Evolutionary conservation across 2,113 vertebrate genomes (phyloP).

Genomic region (Eulemur rufifrons): DNA sequence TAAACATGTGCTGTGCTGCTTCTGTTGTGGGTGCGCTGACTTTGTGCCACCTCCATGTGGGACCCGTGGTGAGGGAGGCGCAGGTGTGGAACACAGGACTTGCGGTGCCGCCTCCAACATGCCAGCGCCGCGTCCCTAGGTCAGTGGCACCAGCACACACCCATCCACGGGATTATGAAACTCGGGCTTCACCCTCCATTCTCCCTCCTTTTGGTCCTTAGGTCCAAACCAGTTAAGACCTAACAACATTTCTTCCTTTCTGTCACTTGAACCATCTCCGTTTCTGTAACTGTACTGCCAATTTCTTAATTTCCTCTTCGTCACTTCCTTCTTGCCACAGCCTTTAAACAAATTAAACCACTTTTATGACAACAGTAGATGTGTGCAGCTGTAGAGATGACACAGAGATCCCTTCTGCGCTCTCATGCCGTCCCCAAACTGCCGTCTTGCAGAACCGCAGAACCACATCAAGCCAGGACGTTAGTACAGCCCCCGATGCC

Average conservation of each 20-base stretch:
- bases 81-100: no score
- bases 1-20: fast-evolving
- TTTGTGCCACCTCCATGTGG: not conserved
- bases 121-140: no score
- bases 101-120: no score
- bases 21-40: fast-evolving
- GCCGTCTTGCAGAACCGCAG: not conserved
- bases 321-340: not conserved
- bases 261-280: not conserved
- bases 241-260: not conserved
- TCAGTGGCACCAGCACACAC: fast-evolving
- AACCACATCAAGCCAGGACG: fast-evolving
- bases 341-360: not conserved
- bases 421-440: no score
- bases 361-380: no score
- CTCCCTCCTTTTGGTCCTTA: not conserved
- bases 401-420: no score
- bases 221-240: not conserved
- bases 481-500: no score
- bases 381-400: not conserved
- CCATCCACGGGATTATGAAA: not conserved
- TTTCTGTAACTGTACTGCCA: not conserved
- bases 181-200: not conserved
- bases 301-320: not conserved
- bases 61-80: not conserved